Evolutionary conservation across 2,888 invertebrate genomes (phyloP), one percentile per base, ranked within the genome.

Genomic region (Orchesellides sinensis): DNA sequence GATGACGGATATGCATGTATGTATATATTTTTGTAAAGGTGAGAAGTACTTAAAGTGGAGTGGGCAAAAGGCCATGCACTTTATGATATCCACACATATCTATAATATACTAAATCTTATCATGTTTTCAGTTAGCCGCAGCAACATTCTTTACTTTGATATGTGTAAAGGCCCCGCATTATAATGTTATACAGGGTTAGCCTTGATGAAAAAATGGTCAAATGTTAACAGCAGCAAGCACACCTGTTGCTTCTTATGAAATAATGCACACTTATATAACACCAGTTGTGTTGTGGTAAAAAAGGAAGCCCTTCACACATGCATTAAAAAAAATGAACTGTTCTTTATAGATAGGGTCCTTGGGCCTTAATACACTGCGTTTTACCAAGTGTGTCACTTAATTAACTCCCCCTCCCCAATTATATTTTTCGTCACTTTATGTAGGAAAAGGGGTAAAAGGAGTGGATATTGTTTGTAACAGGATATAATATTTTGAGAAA

Each of bases 141-240:
- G 10, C 40, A 2, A 8, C n/a, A 10, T 40, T 40, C 2, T 40
- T 40, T 40, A 14, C 40, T 2, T 40, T 14, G 10, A 14, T 40
- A 14, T 40, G n/a, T n/a, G n/a, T n/a, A n/a, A n/a, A n/a, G n/a
- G n/a, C 40, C 40, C 10, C 40, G 40, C 40, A 40, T 14, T 8
- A 10, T 32, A 14, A 40, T 14, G 40, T 8, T 14, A 40, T 40
- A 10, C 10, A 10, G 40, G 40, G 17, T 21, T 52, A 17, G 10
- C 21, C 10, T 21, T 17, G 17, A 17, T 17, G 17, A 21, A 52
- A 52, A 19, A 17, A 14, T 66, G 23, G 17, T 47, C 25, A 54
- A 54, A 21, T 81, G 81, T 81, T 81, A 81, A 81, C 81, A 81
- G 74, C 61, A 74, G n/a, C n/a, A n/a, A n/a, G 74, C 81, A 74